Evolutionary conservation across 2,797 vertebrate genomes (phyloP).

Genomic region (Paramormyrops hopkinsi): DNA sequence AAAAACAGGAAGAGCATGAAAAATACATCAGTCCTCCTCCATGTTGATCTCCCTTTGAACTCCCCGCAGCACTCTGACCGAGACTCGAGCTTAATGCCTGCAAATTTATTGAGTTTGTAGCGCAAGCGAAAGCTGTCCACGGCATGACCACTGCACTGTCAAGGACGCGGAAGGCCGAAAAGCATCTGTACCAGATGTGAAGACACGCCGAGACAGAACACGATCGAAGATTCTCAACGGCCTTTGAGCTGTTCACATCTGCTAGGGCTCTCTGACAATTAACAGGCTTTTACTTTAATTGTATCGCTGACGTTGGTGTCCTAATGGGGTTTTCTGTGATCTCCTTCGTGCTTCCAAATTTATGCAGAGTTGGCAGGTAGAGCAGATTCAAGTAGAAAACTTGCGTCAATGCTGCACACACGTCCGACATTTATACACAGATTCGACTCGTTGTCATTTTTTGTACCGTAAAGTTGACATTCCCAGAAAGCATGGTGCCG

Average conservation of each 20-base stretch:
- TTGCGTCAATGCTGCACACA: neutral
- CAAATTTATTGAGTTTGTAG: neutral
- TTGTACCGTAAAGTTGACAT: neutral
- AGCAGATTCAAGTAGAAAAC: neutral
- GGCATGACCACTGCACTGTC: neutral
- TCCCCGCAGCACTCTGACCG: too few relatives aligned
- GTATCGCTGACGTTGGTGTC: neutral
- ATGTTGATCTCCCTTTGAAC: neutral
- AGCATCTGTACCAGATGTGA: neutral
- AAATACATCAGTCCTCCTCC: neutral
- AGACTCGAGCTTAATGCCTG: neutral
- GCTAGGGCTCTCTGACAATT: neutral
- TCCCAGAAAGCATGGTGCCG: neutral
- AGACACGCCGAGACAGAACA: neutral
- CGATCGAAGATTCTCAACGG: neutral
- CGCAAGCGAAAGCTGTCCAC: neutral
- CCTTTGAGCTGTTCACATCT: neutral
- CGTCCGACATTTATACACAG: neutral
- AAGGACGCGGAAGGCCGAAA: neutral
- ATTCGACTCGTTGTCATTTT: neutral
- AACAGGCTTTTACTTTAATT: neutral
- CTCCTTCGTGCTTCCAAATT: neutral
- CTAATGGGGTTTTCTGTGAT: neutral
- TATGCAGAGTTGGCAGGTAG: neutral
- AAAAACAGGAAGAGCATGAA: neutral